A percentile compares a stretch with the other conserved stretches of the same genome.
phyloP scores from a whole-genome alignment of 2,888 invertebrate species.

The Synanthedon formicaeformis region DNA sequence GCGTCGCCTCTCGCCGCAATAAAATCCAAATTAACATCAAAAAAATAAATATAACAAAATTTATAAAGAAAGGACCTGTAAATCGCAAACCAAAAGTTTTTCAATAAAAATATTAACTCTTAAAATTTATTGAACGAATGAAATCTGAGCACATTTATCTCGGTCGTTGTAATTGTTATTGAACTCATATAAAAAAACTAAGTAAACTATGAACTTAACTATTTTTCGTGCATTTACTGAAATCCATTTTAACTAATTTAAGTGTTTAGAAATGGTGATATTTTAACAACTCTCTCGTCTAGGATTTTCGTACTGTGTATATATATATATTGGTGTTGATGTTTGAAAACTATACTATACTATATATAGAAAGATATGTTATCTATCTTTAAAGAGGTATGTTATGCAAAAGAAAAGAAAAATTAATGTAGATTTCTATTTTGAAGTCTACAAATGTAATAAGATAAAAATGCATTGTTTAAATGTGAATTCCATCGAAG shows the following conservation, averaged over 20 bases:
- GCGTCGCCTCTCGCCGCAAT: too few species aligned
- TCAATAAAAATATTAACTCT: too few species aligned
- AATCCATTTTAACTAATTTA: constrained; percentile 58
- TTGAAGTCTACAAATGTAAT: constrained; percentile 20
- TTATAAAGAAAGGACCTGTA: too few species aligned
- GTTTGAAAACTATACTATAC: constrained; percentile 33
- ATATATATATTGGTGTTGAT: constrained; percentile 44
- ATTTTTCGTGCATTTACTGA: constrained; percentile 71
- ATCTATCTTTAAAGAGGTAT: constrained; percentile 17
- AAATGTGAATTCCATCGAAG: constrained; percentile 5
- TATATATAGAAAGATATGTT: constrained; percentile 29
- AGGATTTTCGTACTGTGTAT: constrained; percentile 46
- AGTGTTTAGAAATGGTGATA: constrained; percentile 57
- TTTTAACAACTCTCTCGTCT: constrained; percentile 56
- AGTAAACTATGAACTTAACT: constrained; percentile 30
- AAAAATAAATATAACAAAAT: too few species aligned
- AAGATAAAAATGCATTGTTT: constrained; percentile 12
- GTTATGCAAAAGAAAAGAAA: constrained; percentile 3
- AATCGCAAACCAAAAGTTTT: too few species aligned
- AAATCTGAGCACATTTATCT: too few species aligned
- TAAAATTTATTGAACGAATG: too few species aligned
- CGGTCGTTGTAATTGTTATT: constrained; percentile 25
- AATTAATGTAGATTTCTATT: constrained; percentile 16
- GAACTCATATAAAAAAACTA: constrained; percentile 45
- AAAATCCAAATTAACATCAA: too few species aligned